Evolutionary conservation across 1,140 invertebrate genomes (phyloP), one percentile per base, ranked within the genome.

Genomic region (Lamellibrachia luymesi): DNA sequence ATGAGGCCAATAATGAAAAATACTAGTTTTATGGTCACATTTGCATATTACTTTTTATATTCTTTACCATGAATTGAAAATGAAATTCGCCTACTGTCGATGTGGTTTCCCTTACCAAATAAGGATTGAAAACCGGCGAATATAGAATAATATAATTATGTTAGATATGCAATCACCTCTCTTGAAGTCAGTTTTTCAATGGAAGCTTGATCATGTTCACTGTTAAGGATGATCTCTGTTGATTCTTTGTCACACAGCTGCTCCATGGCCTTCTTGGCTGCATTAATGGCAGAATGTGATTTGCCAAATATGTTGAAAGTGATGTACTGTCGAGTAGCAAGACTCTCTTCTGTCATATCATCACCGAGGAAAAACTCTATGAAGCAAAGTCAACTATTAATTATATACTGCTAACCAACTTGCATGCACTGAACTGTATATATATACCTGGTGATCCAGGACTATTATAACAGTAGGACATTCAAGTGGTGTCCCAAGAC

Each of bases 271-370:
- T 50, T 51, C 49, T 91, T 91, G 49, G 49, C n/a, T 50, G 49
- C 49, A 10, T 2, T 51, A 4, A 91, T 91, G 49, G 4, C 49
- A 17, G 91, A 8, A 13, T 91, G 91, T 4, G 49, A 51, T 91
- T 50, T 50, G 49, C 49, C 91, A 50, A 50, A 50, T 91, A 51
- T 51, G 8, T 91, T 50, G 95, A 13, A 95, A 90, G 17, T 22
- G 80, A 5, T 93, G 90, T 80, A 22, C 64, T 80, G 8, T 80
- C 64, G 64, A 80, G 64, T 80, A 22, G 25, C 13, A 22, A 1
- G 17, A 80, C 64, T 80, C 64, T 80, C 64, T 80, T 80, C 64
- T 80, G 64, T 6, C 64, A 80, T 17, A 2, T 4, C 64, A 22
- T 8, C 64, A 17, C 13, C 25, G 64, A 17, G 8, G 64, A 56